phyloP scores from a whole-genome alignment of 2,888 invertebrate species.

The Ornithoptera alexandrae region DNA sequence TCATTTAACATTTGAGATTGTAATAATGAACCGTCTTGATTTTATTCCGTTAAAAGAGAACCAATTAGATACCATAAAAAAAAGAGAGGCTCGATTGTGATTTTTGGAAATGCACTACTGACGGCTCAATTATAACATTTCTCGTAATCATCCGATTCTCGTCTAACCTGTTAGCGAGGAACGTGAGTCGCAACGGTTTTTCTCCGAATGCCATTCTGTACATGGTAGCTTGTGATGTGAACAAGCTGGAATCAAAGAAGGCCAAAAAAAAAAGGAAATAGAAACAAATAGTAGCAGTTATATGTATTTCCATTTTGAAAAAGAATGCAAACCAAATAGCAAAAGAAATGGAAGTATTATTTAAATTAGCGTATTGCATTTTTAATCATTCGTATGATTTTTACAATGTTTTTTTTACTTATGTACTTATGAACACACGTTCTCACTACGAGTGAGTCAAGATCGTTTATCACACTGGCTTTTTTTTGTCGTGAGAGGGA shows the following conservation, averaged over 20 bases:
- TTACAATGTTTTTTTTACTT: no score
- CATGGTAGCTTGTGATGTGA: slow-evolving; percentile 15
- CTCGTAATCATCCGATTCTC: slow-evolving; percentile 23
- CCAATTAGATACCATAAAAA: not conserved
- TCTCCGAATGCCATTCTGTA: slow-evolving; percentile 21
- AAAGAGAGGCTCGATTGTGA: slow-evolving; percentile 6
- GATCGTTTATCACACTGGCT: no score
- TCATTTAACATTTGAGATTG: not conserved
- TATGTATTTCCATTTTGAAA: slow-evolving; percentile 5
- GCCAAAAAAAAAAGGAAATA: slow-evolving; percentile 1
- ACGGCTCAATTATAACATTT: slow-evolving; percentile 23
- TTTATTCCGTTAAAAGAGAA: not conserved
- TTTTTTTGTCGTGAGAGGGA: no score
- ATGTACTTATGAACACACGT: no score
- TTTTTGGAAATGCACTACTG: slow-evolving; percentile 20
- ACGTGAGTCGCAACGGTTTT: slow-evolving; percentile 26
- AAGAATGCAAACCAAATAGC: slow-evolving; percentile 1
- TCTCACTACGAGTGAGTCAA: no score
- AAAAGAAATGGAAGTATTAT: not conserved
- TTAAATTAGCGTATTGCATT: not conserved
- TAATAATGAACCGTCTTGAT: not conserved
- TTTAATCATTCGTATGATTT: not conserved
- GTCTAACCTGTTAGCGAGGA: slow-evolving; percentile 24
- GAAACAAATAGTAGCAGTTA: slow-evolving; percentile 10
- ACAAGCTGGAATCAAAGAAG: not conserved